Percentiles rank a stretch among this genome's conserved stretches.
These are phyloP conservation scores for Anguilla rostrata DNA, from an alignment of 2,113 vertebrate genomes.

Conservation along the genomic window DNA sequence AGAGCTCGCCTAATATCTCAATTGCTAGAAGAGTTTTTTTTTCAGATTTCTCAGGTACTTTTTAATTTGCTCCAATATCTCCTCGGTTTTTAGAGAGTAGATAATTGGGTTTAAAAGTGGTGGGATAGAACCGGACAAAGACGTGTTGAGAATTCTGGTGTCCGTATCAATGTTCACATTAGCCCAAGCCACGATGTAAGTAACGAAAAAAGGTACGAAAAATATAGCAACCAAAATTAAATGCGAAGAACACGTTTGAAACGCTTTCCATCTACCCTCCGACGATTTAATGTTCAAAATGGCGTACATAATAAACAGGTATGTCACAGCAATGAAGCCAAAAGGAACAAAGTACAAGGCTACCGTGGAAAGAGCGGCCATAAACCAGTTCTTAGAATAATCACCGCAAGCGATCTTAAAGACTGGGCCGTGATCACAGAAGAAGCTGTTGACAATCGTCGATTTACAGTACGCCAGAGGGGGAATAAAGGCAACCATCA, in stretches of 20 bases:
- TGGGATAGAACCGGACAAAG: conserved; percentile 26
- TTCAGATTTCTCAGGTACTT: conserved; percentile 11
- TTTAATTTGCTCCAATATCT: conserved; percentile 33
- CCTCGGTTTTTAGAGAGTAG: conserved; percentile 33
- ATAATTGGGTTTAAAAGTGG: conserved; percentile 37
- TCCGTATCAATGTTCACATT: conserved; percentile 37
- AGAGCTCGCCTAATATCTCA: background rate
- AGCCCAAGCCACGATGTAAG: conserved; percentile 29
- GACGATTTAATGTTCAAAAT: conserved; percentile 29
- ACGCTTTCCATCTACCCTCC: conserved; percentile 29
- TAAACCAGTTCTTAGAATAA: conserved; percentile 35
- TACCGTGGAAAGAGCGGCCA: conserved; percentile 21
- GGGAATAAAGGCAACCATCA: conserved; percentile 25
- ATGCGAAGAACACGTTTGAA: conserved; percentile 34
- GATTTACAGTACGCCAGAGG: conserved; percentile 29
- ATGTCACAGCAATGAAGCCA: conserved; percentile 26
- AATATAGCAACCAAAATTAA: conserved; percentile 31
- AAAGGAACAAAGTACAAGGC: conserved; percentile 22
- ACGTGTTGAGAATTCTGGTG: conserved; percentile 37
- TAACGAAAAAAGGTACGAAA: conserved; percentile 29
- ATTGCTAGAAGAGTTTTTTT: background rate
- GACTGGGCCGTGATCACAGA: conserved; percentile 35
- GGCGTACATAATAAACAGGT: conserved; percentile 29
- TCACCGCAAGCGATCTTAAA: conserved; percentile 38
- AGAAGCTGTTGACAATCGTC: conserved; percentile 34